These are phyloP conservation scores for Leucoraja ocellata DNA, from an alignment of 2,797 vertebrate species.

Conservation along the genomic window DNA sequence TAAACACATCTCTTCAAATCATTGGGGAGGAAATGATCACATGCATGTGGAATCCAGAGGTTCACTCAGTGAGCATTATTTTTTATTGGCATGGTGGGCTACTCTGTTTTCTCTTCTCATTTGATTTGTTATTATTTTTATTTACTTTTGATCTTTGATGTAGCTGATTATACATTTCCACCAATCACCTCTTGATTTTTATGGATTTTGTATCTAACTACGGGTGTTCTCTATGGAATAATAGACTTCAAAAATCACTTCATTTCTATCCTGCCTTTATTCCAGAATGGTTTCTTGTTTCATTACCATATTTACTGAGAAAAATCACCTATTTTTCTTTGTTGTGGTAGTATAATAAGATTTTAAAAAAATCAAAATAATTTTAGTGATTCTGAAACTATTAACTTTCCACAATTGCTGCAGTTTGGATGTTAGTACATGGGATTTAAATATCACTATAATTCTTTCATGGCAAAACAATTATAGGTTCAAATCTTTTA, in stretches of 20 bases:
- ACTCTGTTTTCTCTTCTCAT: neutral
- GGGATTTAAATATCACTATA: neutral
- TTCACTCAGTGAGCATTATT: slow-evolving; percentile 52
- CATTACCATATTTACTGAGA: neutral
- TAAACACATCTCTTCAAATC: slow-evolving; percentile 42
- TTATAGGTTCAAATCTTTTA: neutral
- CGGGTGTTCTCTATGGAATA: neutral
- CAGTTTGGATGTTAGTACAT: neutral
- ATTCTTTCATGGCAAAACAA: neutral
- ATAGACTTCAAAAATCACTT: neutral
- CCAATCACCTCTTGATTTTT: slow-evolving; percentile 4
- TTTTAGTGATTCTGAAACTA: neutral
- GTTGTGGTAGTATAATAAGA: no score
- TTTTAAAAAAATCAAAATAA: neutral
- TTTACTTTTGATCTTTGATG: slow-evolving; percentile 53
- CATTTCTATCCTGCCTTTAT: neutral
- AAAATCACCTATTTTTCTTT: no score
- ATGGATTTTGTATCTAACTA: neutral
- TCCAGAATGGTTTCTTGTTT: neutral
- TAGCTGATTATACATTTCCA: slow-evolving; percentile 15
- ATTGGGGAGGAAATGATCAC: slow-evolving; percentile 48
- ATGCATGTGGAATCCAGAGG: slow-evolving; percentile 45
- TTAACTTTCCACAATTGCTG: neutral
- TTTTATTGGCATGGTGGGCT: slow-evolving; percentile 39
- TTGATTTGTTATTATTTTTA: slow-evolving; percentile 39